Conservation (phyloP, 2,113 vertebrate species). For the Trachemys scripta region DNA sequence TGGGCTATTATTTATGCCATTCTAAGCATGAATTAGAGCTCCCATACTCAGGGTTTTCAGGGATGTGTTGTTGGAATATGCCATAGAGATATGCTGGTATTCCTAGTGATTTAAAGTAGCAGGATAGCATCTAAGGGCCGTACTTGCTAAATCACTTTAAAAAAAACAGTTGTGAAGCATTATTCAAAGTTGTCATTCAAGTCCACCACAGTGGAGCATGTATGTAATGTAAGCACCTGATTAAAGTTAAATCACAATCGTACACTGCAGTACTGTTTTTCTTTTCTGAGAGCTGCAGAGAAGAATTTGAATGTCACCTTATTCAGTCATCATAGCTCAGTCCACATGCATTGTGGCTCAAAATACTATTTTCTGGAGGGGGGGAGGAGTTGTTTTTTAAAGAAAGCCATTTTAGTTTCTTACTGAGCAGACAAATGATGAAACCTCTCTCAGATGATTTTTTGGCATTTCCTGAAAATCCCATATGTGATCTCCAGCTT, state of each 20-base stretch:
- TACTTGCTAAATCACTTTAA: neutral
- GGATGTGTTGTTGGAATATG: neutral
- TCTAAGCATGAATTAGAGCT: neutral
- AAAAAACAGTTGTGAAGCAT: neutral
- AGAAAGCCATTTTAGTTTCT: neutral
- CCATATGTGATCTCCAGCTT: conserved; percentile 8
- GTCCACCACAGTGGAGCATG: neutral
- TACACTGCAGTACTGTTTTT: neutral
- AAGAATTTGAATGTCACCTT: neutral
- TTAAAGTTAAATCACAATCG: neutral
- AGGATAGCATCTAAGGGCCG: neutral
- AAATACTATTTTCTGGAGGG: neutral
- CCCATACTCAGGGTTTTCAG: neutral
- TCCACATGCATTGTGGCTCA: neutral
- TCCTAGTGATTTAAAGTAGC: neutral
- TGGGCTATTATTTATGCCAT: neutral
- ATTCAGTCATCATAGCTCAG: neutral
- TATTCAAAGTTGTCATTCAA: neutral
- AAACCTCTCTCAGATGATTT: neutral
- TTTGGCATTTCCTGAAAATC: conserved; percentile 58
- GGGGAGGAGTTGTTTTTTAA: neutral
- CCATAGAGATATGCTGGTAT: neutral
- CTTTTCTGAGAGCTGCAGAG: neutral
- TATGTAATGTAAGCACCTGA: neutral
- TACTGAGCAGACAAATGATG: conserved; percentile 13